Evolutionary conservation across 2,888 invertebrate species (phyloP), one percentile per base, ranked within the genome.

Genomic region (Nomada flava): DNA sequence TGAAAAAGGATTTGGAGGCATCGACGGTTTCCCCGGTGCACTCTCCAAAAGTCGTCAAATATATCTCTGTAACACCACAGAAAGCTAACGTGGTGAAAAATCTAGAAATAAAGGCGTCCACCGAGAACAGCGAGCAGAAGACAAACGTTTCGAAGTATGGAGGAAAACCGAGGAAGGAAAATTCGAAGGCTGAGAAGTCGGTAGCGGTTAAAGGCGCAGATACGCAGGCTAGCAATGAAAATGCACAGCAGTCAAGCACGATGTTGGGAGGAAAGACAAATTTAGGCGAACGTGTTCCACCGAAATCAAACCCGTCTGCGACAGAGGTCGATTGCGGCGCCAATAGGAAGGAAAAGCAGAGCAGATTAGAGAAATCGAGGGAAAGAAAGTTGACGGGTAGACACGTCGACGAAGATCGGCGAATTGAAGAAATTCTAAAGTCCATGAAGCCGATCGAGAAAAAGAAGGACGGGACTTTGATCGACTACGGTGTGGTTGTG

Each of bases 401-500:
- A 4, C 47, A 52, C 7, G 47, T 52, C n/a, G 47, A 73, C 10
- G 42, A 72, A 15, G 44, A 67, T 10, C 29, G 67, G 7, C 78
- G 71, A 36, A 73, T 82, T 10, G 78, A 83, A 64, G 70, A 86
- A 65, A 73, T 86, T 7, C 18, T 82, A 0, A 59, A 86, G 42
- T 70, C 74, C 0, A 76, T 91, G 74, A 89, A 84, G 69, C 89
- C 91, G 13, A 89, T 91, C 47, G 89, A 90, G 68, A 91, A 90
- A 74, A 88, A 72, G 26, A 83, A 90, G 18, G 90, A 90, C 15
- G 89, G 88, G 0, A 91, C 87, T 29, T 79, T 90, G 62, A 90
- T 90, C 23, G 91, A 91, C 84, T 90, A 88, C 68, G 90, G 89
- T 0, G 69, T 89, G 20, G 89, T 84, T 18, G 85, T 91, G n/a